Conservation (phyloP, 2,888 invertebrate genomes). For the Andrena fulva region DNA sequence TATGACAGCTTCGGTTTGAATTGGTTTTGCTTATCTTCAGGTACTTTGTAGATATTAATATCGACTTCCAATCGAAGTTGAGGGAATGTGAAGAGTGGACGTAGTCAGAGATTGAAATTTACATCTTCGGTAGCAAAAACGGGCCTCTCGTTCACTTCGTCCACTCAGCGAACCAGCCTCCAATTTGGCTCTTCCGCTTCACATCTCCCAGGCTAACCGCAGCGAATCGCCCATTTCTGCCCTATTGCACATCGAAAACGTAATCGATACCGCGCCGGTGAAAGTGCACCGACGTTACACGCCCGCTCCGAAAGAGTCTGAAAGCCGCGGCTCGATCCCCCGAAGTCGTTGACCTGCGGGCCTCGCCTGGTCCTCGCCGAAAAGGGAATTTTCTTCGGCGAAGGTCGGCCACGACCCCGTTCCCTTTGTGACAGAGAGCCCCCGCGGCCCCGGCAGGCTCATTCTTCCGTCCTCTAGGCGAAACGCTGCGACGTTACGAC, state of each 20-base stretch:
- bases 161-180: not conserved
- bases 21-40: too few relatives aligned
- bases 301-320: conserved; percentile 7
- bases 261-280: conserved; percentile 25
- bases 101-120: too few relatives aligned
- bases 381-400: conserved; percentile 39
- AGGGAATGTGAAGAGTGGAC: too few relatives aligned
- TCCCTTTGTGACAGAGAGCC: conserved; percentile 57
- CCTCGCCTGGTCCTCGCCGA: not conserved
- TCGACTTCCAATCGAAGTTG: too few relatives aligned
- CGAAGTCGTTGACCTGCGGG: conserved; percentile 46
- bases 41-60: too few relatives aligned
- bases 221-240: not conserved
- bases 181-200: not conserved
- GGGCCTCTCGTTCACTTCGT: not conserved
- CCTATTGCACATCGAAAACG: conserved; percentile 8
- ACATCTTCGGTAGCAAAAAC: too few relatives aligned
- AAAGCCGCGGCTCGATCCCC: conserved; percentile 12
- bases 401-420: conserved; percentile 57
- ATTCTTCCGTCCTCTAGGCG: conserved; percentile 40
- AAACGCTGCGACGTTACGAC: conserved; percentile 58
- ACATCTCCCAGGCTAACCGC: not conserved
- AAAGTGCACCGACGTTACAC: conserved; percentile 20
- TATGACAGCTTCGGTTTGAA: too few relatives aligned
- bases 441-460: conserved; percentile 29